Base-by-base conservation (phyloP, 2,113 vertebrate species). In the Triplophysa tibetana region DNA sequence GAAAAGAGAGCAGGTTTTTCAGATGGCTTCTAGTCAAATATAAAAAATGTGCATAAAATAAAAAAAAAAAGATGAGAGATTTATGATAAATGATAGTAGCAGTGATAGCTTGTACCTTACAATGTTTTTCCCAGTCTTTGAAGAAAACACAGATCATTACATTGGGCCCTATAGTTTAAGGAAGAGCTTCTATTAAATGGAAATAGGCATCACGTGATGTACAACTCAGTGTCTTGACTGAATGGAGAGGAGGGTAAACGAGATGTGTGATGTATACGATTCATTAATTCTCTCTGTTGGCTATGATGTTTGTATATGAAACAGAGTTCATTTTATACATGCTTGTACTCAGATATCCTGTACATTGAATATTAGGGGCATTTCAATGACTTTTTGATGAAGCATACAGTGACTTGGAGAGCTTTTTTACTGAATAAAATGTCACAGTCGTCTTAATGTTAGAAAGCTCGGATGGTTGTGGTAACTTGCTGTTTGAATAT, bases 231-330 rank as follows among this genome's bases (percentile, higher is more conserved):
- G 65, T 79, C 70, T 73, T 76, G 64, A 23, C 19, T 68, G 79
- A 83, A 83, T 83, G 10, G 9, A 82, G 75, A 45, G 61, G 73
- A 84, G 75, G 78, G 75, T 83, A 63, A 81, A 65, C 41, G 69
- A 38, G 80, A 56, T 33, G 17, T 58, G 45, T 56, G 63, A 24
- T 41, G 17, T 17, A 29, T 29, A 43, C 73, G 73, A 67, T 54
- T 73, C 48, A 83, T 84, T 77, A 74, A 82, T 74, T 63, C 52
- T 74, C 33, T 52, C 17, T 64, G 29, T 45, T 13, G 56, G 24
- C 26, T 77, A 77, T 77, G 72, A 68, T 76, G 65, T 74, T 60
- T 82, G 24, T 24, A 9, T 14, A 9, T 48, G 45, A 38, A 38
- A 38, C 6, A 7, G 33, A 38, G 33, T 62, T 2, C 43, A 26